Evolutionary conservation across 2,888 invertebrate species (phyloP).

Genomic region (Orchesellides sinensis): DNA sequence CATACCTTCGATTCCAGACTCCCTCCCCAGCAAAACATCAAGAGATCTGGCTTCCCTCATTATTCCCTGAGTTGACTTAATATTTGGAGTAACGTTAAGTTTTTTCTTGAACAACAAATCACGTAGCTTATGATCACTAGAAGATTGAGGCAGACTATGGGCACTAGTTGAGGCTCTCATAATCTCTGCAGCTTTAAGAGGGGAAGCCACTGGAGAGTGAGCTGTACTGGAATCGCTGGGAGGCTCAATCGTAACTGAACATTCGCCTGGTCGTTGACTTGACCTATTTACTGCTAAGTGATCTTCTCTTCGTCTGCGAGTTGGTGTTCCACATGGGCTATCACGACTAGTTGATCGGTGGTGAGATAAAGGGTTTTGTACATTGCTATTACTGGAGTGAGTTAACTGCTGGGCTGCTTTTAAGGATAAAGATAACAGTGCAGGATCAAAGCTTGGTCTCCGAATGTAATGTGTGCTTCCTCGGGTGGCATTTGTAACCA

Average conservation of each 20-base stretch:
- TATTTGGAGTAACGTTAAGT: constrained; percentile 60
- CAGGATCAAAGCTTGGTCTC: constrained; percentile 74
- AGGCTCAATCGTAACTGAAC: constrained; percentile 74
- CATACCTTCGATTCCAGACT: constrained; percentile 74
- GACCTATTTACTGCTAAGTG: not conserved
- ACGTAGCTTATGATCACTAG: constrained; percentile 49
- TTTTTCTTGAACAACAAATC: constrained; percentile 42
- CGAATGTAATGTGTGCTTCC: constrained; percentile 70
- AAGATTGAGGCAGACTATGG: constrained; percentile 58
- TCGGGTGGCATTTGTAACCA: constrained; percentile 38
- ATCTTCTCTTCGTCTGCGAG: constrained; percentile 36
- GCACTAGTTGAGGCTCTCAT: constrained; percentile 79
- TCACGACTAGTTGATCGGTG: constrained; percentile 63
- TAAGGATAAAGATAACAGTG: constrained; percentile 71
- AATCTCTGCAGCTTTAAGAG: constrained; percentile 74
- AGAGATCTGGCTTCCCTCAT: constrained; percentile 83
- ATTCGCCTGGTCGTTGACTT: constrained; percentile 54
- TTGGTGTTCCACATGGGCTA: constrained; percentile 48
- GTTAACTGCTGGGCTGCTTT: constrained; percentile 70
- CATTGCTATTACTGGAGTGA: constrained; percentile 26
- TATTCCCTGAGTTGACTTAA: constrained; percentile 61
- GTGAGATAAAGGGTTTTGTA: constrained; percentile 43
- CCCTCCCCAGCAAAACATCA: constrained; percentile 79
- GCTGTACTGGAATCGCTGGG: constrained; percentile 73
- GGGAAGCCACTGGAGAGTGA: constrained; percentile 63